Percentiles rank a stretch among this genome's conserved stretches.
phyloP scores from a whole-genome alignment of 2,797 vertebrate species.

The Danio choprae region DNA sequence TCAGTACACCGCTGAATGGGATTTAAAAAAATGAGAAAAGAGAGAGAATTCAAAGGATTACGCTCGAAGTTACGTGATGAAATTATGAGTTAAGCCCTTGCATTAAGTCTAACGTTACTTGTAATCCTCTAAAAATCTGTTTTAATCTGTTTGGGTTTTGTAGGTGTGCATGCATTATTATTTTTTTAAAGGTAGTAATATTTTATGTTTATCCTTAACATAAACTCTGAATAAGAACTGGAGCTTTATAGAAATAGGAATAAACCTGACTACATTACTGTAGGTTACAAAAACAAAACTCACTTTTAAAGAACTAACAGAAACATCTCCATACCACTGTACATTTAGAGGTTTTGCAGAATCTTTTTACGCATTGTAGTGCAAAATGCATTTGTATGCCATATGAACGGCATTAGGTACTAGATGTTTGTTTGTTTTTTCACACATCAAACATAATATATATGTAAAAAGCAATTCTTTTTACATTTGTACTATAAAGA shows the following conservation, averaged over 20 bases:
- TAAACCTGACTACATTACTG: background rate
- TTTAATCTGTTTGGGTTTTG: conserved; percentile 72
- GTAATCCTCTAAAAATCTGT: conserved; percentile 69
- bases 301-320: background rate
- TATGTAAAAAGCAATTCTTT: background rate
- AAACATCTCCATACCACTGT: background rate
- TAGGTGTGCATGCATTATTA: conserved; percentile 64
- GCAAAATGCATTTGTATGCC: background rate
- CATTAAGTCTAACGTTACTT: conserved; percentile 64
- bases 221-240: background rate
- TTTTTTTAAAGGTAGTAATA: background rate
- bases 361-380: too few species aligned
- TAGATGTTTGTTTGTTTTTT: background rate
- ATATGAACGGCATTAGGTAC: background rate
- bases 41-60: conserved; percentile 66
- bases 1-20: conserved; percentile 5
- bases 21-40: conserved; percentile 47
- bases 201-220: background rate
- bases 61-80: conserved; percentile 65
- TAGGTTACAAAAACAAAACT: background rate
- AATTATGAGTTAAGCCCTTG: conserved; percentile 68
- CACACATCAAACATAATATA: too few species aligned
- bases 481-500: background rate
- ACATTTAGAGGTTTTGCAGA: background rate
- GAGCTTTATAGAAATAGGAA: background rate